These are phyloP conservation scores for Stegodyphus dumicola DNA, from an alignment of 1,140 invertebrate genomes.

Conservation along the genomic window DNA sequence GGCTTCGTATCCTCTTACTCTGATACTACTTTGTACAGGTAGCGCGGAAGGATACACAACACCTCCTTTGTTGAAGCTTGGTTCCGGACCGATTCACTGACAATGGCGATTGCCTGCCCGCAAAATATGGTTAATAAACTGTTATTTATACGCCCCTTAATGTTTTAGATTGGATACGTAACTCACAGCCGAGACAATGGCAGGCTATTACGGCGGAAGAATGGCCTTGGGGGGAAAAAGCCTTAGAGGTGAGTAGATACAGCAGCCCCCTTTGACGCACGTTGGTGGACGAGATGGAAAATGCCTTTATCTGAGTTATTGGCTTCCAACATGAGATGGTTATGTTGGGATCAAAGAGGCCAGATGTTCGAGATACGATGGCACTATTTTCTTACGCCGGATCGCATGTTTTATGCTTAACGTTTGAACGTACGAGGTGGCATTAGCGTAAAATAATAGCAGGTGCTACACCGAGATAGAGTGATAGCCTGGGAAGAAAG, in stretches of 20 bases:
- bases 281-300: slow-evolving; percentile 12
- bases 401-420: slow-evolving; percentile 48
- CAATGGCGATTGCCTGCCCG: slow-evolving; percentile 48
- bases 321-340: slow-evolving; percentile 51
- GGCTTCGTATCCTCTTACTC: background rate
- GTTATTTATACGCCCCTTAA: slow-evolving; percentile 59
- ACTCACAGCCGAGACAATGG: slow-evolving; percentile 29
- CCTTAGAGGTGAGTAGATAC: background rate
- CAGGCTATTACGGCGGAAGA: slow-evolving; percentile 10
- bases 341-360: slow-evolving; percentile 36
- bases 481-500: no score
- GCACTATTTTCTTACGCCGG: slow-evolving; percentile 40
- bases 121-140: slow-evolving; percentile 61
- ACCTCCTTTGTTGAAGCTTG: slow-evolving; percentile 25
- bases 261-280: background rate
- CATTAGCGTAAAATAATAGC: slow-evolving; percentile 40
- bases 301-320: slow-evolving; percentile 53
- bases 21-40: slow-evolving; percentile 7
- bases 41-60: slow-evolving; percentile 44
- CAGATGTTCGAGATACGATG: slow-evolving; percentile 50
- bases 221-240: background rate
- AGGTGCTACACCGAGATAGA: background rate
- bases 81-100: slow-evolving; percentile 34
- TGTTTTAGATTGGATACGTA: slow-evolving; percentile 56
- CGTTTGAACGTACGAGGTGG: slow-evolving; percentile 6